A percentile compares a stretch with the other conserved stretches of the same genome.
Conservation (phyloP, 2,797 vertebrate species). For the Carduelis carduelis region DNA sequence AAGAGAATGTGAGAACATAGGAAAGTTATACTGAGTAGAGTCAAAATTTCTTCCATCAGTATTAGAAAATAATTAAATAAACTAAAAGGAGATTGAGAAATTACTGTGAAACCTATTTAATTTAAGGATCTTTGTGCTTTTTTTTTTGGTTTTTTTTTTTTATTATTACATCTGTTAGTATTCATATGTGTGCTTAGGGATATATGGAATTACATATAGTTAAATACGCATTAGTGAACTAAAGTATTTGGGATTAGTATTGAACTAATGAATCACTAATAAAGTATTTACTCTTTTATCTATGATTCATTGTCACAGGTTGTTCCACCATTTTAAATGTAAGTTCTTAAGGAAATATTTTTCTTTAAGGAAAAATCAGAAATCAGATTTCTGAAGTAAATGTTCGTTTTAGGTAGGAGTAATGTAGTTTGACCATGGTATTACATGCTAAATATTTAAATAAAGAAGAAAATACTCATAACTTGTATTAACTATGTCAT, state of each 20-base stretch:
- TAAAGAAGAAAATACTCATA: neutral
- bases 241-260: neutral
- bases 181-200: neutral
- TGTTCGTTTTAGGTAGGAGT: neutral
- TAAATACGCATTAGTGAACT: neutral
- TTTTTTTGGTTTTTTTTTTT: neutral
- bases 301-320: neutral
- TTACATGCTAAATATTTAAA: neutral
- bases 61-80: neutral
- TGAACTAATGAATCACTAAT: neutral
- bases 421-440: neutral
- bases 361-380: neutral
- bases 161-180: neutral
- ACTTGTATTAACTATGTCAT: neutral
- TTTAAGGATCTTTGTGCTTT: neutral
- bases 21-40: neutral
- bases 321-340: neutral
- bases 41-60: neutral
- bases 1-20: neutral
- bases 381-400: neutral
- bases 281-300: neutral
- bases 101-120: neutral
- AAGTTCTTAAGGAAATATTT: neutral
- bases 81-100: neutral
- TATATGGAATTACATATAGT: neutral